These are phyloP conservation scores for Tinea pellionella DNA, from an alignment of 2,888 invertebrate species.

Conservation along the genomic window DNA sequence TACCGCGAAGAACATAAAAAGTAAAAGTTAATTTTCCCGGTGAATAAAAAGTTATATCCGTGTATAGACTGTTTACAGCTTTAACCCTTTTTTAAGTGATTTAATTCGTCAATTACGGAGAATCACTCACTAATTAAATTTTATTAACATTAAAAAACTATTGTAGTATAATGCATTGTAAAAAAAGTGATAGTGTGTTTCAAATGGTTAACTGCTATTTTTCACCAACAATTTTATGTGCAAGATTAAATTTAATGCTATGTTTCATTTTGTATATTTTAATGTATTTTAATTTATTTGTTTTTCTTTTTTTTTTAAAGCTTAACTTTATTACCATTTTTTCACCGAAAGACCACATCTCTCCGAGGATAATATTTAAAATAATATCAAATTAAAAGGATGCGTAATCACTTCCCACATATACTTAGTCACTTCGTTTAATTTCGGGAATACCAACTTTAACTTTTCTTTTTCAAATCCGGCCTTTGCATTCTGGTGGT, in stretches of 20 bases:
- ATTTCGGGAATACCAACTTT: slow-evolving; percentile 26
- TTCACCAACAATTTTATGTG: too few relatives aligned
- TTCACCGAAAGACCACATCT: slow-evolving; percentile 23
- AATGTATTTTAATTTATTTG: neutral
- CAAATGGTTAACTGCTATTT: too few relatives aligned
- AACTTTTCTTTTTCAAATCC: slow-evolving; percentile 4
- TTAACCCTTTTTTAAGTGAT: neutral
- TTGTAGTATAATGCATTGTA: too few relatives aligned
- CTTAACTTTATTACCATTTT: neutral
- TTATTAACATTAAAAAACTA: too few relatives aligned
- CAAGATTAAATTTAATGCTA: too few relatives aligned
- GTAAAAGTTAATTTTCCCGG: slow-evolving; percentile 25
- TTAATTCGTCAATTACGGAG: neutral
- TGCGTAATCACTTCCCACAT: slow-evolving; percentile 31
- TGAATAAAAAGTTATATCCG: slow-evolving; percentile 7
- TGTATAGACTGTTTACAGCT: neutral
- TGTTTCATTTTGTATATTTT: neutral
- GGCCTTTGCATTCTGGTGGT: neutral
- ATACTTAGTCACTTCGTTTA: slow-evolving; percentile 42
- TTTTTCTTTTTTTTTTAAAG: neutral
- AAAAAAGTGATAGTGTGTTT: too few relatives aligned
- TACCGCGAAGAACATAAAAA: slow-evolving; percentile 23
- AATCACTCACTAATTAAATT: neutral
- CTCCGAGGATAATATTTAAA: slow-evolving; percentile 20
- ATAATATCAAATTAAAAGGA: slow-evolving; percentile 28